phyloP scores from a whole-genome alignment of 2,888 invertebrate species.

The Danaus chrysippus region DNA sequence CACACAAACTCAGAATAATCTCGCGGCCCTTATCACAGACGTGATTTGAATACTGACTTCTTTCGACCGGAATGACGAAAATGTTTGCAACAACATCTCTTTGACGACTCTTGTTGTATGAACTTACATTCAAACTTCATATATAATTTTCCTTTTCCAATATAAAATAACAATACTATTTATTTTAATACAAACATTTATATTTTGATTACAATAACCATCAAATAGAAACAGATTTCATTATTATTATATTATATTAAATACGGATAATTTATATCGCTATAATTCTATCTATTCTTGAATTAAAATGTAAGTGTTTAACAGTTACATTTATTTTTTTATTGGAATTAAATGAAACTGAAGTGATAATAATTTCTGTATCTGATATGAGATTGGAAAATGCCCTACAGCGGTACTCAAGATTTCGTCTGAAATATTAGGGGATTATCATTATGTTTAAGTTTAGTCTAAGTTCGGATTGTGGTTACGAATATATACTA shows the following conservation, averaged over 20 bases:
- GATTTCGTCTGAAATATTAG: not conserved
- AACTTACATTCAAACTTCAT: not conserved
- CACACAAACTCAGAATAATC: not conserved
- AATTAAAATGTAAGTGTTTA: too few relatives aligned
- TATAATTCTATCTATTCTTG: too few relatives aligned
- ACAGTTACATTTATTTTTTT: too few relatives aligned
- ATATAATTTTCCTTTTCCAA: too few relatives aligned
- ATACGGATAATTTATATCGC: too few relatives aligned
- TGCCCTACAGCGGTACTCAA: not conserved
- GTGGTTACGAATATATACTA: not conserved
- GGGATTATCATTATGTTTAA: not conserved
- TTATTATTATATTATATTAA: too few relatives aligned
- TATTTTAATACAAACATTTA: too few relatives aligned
- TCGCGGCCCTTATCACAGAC: constrained; percentile 11
- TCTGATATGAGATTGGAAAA: not conserved
- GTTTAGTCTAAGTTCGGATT: not conserved
- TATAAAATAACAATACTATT: too few relatives aligned
- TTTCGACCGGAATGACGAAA: constrained; percentile 4
- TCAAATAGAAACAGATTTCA: too few relatives aligned
- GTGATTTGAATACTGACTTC: constrained; percentile 18
- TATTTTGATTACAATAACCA: too few relatives aligned
- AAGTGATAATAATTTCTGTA: not conserved
- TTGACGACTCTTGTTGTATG: not conserved
- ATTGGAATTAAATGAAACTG: not conserved
- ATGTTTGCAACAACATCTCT: constrained; percentile 3